A percentile compares a stretch with the other conserved stretches of the same genome.
These are phyloP conservation scores for Oriolus oriolus DNA, from an alignment of 2,113 vertebrate genomes.

Conservation along the genomic window DNA sequence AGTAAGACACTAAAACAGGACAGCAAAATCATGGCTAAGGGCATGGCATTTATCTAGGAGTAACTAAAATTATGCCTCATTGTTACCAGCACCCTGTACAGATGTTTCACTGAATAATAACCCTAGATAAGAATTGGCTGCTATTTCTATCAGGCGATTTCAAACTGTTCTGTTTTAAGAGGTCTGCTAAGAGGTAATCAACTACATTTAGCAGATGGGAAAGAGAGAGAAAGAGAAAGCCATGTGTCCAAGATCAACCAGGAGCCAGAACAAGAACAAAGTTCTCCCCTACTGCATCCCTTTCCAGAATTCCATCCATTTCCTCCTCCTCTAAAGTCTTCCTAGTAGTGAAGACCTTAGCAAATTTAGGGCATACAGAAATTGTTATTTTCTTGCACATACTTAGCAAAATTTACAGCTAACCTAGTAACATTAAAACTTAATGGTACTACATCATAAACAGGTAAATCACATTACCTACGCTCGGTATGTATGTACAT, in stretches of 20 bases:
- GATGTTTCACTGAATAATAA: not conserved
- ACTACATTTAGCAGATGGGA: not conserved
- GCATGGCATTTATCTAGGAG: not conserved
- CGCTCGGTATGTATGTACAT: not conserved
- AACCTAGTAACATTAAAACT: not conserved
- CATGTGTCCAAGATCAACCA: not conserved
- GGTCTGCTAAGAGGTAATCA: not conserved
- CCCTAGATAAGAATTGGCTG: not conserved
- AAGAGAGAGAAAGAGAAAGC: not conserved
- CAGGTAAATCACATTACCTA: not conserved
- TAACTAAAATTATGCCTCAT: not conserved
- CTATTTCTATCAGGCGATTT: not conserved
- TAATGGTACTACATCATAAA: not conserved
- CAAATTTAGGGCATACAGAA: not conserved
- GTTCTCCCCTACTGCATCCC: not conserved
- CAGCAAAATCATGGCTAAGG: not conserved
- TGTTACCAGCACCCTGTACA: not conserved
- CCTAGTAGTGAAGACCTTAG: not conserved
- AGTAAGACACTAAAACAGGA: not conserved
- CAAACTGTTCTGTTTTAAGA: not conserved
- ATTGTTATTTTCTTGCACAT: not conserved
- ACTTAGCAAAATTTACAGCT: not conserved
- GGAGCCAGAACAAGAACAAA: not conserved
- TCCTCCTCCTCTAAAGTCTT: not conserved
- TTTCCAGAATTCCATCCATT: not conserved